Conservation (phyloP, 1,140 invertebrate species). For the Glossosoma conforme region DNA sequence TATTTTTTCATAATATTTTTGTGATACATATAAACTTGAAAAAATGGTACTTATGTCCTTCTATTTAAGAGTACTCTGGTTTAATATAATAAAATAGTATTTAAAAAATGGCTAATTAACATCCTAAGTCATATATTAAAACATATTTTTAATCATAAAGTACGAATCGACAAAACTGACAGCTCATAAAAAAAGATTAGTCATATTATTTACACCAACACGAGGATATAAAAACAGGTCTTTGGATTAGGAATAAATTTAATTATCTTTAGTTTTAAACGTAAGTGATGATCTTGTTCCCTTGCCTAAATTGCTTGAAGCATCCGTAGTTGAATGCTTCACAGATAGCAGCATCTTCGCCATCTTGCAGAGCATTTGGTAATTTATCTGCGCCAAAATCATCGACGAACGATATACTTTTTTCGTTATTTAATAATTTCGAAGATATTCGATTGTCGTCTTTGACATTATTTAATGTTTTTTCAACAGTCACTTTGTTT, state of each 20-base stretch:
- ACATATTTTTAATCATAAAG: too few species aligned
- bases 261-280: conserved; percentile 12
- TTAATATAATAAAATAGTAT: too few species aligned
- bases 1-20: too few species aligned
- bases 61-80: too few species aligned
- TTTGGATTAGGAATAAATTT: background rate
- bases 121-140: too few species aligned
- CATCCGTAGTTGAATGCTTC: conserved; percentile 24
- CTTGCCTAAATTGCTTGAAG: conserved; percentile 29
- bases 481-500: background rate
- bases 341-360: background rate
- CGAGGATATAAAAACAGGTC: background rate
- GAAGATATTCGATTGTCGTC: conserved; percentile 1
- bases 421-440: too few species aligned
- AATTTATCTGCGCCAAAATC: background rate
- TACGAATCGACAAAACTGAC: too few species aligned
- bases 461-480: background rate
- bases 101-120: too few species aligned
- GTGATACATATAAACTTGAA: too few species aligned
- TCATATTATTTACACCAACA: too few species aligned
- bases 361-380: background rate
- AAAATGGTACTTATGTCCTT: too few species aligned
- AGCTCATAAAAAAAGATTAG: too few species aligned
- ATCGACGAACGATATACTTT: background rate
- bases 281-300: conserved; percentile 30